These are phyloP conservation scores for Anisognathus igniventris DNA, from an alignment of 2,797 vertebrate genomes.

Conservation along the genomic window DNA sequence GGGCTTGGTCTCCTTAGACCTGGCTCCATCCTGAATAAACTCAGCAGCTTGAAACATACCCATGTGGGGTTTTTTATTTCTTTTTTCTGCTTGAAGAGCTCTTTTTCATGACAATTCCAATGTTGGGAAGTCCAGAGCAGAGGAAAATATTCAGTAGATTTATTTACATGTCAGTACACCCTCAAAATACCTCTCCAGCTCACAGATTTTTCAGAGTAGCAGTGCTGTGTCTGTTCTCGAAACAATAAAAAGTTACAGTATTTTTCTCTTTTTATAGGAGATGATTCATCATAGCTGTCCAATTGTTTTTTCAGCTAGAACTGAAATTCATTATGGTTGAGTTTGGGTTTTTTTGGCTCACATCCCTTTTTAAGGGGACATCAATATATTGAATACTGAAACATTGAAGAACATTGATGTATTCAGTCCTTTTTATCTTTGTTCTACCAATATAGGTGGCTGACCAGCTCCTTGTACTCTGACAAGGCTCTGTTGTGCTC, in stretches of 20 bases:
- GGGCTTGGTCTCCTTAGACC: background rate
- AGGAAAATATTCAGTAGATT: background rate
- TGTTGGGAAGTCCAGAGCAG: background rate
- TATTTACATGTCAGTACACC: background rate
- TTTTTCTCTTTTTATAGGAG: slow-evolving; percentile 26
- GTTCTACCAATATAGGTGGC: background rate
- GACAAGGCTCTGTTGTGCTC: background rate
- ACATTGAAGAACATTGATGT: background rate
- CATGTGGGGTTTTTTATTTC: background rate
- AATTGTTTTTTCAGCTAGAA: slow-evolving; percentile 16
- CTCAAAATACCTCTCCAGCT: background rate
- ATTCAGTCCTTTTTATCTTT: background rate
- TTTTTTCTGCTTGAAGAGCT: background rate
- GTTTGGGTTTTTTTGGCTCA: background rate
- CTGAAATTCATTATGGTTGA: background rate
- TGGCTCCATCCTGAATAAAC: background rate
- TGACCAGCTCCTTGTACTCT: background rate
- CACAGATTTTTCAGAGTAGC: background rate
- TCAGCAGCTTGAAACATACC: background rate
- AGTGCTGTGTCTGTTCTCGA: background rate
- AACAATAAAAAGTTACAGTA: background rate
- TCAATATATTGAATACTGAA: slow-evolving; percentile 21
- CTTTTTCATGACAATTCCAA: background rate
- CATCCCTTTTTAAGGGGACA: background rate
- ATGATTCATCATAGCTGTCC: slow-evolving; percentile 33